Conservation (phyloP, 2,113 vertebrate genomes). For the Catharus bicknelli region DNA sequence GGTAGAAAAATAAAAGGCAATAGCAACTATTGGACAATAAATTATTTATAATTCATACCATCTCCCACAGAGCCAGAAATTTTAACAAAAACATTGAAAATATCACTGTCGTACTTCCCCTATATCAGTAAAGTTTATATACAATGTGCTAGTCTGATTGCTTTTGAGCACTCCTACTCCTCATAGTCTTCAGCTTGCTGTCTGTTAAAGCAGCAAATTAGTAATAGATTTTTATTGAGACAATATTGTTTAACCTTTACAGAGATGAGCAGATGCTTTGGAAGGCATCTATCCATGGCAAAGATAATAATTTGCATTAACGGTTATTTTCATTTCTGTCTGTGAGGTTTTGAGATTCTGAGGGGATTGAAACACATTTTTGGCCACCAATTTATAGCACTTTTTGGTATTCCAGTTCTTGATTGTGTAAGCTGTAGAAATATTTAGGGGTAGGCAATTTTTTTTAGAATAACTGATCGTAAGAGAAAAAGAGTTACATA, state of each 20-base stretch:
- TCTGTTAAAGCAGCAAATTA: background rate
- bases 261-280: background rate
- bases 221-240: background rate
- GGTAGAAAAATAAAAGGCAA: background rate
- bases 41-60: background rate
- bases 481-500: background rate
- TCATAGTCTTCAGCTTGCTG: background rate
- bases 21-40: background rate
- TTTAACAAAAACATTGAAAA: background rate
- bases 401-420: background rate
- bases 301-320: background rate
- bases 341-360: background rate
- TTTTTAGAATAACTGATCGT: background rate
- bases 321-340: background rate
- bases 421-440: background rate
- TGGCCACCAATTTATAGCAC: background rate
- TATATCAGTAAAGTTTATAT: background rate
- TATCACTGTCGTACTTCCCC: background rate
- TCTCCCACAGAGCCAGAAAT: background rate
- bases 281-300: background rate
- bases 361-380: background rate
- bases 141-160: background rate
- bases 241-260: background rate
- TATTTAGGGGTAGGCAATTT: background rate
- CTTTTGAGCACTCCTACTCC: background rate